Base-by-base conservation (phyloP, 2,888 invertebrate genomes). In the Amphipoea lucens region DNA sequence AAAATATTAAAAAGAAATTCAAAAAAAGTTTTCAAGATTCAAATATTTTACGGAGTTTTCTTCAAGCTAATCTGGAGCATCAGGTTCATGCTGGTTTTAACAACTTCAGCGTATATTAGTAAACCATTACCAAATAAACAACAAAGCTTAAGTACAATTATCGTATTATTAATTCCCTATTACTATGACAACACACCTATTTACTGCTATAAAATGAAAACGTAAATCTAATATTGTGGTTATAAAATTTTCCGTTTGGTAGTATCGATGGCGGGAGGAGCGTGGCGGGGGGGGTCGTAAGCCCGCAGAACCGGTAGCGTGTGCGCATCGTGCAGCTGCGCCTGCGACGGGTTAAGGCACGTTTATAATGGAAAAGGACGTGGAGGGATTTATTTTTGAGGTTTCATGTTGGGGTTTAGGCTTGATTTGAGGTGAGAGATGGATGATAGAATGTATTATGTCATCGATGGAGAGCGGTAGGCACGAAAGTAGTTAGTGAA, bases 251-350 rank as follows among this genome's bases (percentile, higher is more conserved):
- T 94, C 93, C 94, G 93, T 95, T 94, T 93, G 90, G 91, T 90
- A 89, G 87, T 88, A 93, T 93, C 93, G 93, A 91, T 92, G 89
- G 87, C 80, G 84, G 83, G 75, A 75, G 36, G 42, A 87, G 84
- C 83, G 87, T 82, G 90, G 90, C 88, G 88, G 88, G 87, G 91
- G 88, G 91, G 93, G 94, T 95, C 95, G 95, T 96, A 94, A 95
- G 94, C 95, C 94, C 94, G 95, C 94, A 96, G 94, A 96, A 96
- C 96, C 96, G 96, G 96, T 96, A 96, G 96, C 96, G 93, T 92
- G 90, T 94, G 95, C 95, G 95, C 95, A 94, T 95, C 95, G 94
- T 89, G 95, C 96, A 96, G 96, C 96, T 96, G 96, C 96, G 96
- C 94, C 86, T 88, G 94, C 92, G 94, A 89, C 78, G 84, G 81